Conservation (phyloP, 2,888 invertebrate genomes). For the Melolontha melolontha region DNA sequence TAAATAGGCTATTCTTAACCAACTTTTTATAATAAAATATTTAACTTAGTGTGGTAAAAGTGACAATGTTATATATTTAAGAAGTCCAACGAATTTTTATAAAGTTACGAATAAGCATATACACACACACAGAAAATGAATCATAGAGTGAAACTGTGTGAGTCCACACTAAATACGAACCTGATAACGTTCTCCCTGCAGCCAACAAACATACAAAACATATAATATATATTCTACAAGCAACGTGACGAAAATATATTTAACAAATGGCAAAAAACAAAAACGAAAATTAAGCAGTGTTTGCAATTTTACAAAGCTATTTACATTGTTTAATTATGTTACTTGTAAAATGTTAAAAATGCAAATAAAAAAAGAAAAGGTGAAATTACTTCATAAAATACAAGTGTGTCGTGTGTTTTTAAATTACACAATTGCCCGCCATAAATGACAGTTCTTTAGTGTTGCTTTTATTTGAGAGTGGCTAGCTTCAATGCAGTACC, state of each 20-base stretch:
- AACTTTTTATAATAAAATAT: no score
- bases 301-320: constrained; percentile 34
- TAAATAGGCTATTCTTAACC: no score
- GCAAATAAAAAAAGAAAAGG: neutral
- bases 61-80: neutral
- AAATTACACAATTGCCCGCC: neutral
- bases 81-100: constrained; percentile 22
- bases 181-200: constrained; percentile 63
- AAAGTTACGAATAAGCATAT: neutral
- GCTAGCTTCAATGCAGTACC: constrained; percentile 29
- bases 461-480: constrained; percentile 5
- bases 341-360: no score
- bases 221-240: constrained; percentile 1
- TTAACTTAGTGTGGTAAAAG: no score
- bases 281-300: constrained; percentile 30
- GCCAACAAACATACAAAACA: constrained; percentile 47
- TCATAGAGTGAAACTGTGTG: no score
- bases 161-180: constrained; percentile 54
- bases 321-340: constrained; percentile 10
- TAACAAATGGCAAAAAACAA: neutral
- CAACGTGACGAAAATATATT: neutral
- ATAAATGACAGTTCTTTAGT: constrained; percentile 21
- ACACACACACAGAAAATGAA: neutral
- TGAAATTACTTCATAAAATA: neutral
- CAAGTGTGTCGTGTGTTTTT: neutral